Conservation (phyloP, 2,888 invertebrate genomes). For the Calliscelio sp. region DNA sequence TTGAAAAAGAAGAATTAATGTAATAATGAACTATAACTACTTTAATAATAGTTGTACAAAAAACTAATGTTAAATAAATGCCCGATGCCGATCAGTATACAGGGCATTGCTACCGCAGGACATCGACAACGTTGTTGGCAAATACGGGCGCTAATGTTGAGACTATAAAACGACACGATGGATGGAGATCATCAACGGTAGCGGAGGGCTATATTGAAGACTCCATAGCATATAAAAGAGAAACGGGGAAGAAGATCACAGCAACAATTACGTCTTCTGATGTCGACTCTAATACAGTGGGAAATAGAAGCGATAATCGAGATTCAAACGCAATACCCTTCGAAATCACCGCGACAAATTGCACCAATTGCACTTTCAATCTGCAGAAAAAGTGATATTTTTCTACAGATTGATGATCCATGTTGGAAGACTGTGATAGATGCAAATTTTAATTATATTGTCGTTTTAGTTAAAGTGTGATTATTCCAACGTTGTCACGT, state of each 20-base stretch:
- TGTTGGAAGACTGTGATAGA: slow-evolving; percentile 9
- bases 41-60: slow-evolving; percentile 5
- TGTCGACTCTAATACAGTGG: not conserved
- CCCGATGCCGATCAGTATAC: no score
- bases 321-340: not conserved
- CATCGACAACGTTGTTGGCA: slow-evolving; percentile 20
- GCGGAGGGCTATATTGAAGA: slow-evolving; percentile 34
- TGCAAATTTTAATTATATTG: not conserved
- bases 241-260: slow-evolving; percentile 14
- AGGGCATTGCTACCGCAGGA: slow-evolving; percentile 21
- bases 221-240: slow-evolving; percentile 18
- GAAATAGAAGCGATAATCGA: slow-evolving; percentile 1
- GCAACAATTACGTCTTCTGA: slow-evolving; percentile 22
- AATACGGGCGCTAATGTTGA: slow-evolving; percentile 33
- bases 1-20: slow-evolving; percentile 8
- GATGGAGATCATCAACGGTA: slow-evolving; percentile 17
- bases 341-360: slow-evolving; percentile 13
- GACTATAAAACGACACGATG: slow-evolving; percentile 18
- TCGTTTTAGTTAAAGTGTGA: slow-evolving; percentile 20
- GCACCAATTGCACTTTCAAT: slow-evolving; percentile 23
- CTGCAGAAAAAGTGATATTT: slow-evolving; percentile 4
- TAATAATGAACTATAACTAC: not conserved
- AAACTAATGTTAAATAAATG: no score
- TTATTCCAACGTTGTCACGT: slow-evolving; percentile 1
- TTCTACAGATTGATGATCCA: slow-evolving; percentile 20